Evolutionary conservation across 2,888 invertebrate species (phyloP).

Genomic region (Hemithea aestivaria): DNA sequence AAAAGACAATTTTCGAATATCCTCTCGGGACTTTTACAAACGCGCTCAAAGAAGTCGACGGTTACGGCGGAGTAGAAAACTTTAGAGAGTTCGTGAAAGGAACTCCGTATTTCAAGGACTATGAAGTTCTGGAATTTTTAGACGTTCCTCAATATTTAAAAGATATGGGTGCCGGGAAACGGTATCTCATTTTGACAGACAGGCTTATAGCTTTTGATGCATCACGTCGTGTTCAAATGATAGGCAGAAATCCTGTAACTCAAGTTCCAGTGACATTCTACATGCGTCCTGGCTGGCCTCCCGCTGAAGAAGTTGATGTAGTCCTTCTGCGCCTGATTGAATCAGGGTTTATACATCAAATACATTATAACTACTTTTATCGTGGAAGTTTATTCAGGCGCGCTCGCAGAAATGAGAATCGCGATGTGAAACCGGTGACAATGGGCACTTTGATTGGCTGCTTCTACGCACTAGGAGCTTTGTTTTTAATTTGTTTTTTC

Average conservation of each 20-base stretch:
- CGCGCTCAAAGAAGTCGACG: slow-evolving; percentile 37
- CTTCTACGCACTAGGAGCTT: slow-evolving; percentile 40
- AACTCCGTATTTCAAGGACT: slow-evolving; percentile 33
- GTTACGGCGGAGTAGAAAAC: slow-evolving; percentile 39
- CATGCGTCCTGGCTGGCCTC: slow-evolving; percentile 56
- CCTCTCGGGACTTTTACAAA: slow-evolving; percentile 37
- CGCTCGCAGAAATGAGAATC: background rate
- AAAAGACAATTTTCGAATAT: slow-evolving; percentile 40
- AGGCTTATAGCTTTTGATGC: slow-evolving; percentile 23
- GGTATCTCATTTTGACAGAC: slow-evolving; percentile 40
- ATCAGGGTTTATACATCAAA: slow-evolving; percentile 36
- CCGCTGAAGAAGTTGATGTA: slow-evolving; percentile 31
- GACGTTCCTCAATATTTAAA: slow-evolving; percentile 29
- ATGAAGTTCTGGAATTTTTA: slow-evolving; percentile 22
- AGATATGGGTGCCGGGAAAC: slow-evolving; percentile 39
- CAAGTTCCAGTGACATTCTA: slow-evolving; percentile 33
- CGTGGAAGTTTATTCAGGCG: no score
- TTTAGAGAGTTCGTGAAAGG: slow-evolving; percentile 35
- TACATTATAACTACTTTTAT: slow-evolving; percentile 20
- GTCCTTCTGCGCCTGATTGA: slow-evolving; percentile 36
- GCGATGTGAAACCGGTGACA: slow-evolving; percentile 28
- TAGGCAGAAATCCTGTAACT: slow-evolving; percentile 33
- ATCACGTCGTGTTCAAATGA: slow-evolving; percentile 34
- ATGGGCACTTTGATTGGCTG: slow-evolving; percentile 39
- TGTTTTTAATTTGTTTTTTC: slow-evolving; percentile 35